phyloP scores from a whole-genome alignment of 2,113 vertebrate species.

The Gallinago jamesoni region DNA sequence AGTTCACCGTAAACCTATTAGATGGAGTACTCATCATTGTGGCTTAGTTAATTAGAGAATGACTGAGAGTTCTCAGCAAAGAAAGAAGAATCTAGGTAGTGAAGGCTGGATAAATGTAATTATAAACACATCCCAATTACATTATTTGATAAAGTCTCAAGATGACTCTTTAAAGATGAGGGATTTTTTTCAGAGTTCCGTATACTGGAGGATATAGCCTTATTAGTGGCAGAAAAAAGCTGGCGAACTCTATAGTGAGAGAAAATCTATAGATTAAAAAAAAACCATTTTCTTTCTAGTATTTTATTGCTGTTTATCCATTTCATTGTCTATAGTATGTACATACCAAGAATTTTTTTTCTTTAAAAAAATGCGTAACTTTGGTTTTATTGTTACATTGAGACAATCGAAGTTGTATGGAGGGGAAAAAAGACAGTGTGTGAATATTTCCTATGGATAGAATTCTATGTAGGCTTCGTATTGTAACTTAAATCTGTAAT shows the following conservation, averaged over 20 bases:
- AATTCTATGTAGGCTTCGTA: conserved; percentile 70
- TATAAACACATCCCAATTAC: neutral
- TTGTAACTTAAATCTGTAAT: conserved; percentile 77
- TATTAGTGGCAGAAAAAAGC: neutral
- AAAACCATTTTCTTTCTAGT: neutral
- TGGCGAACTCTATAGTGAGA: neutral
- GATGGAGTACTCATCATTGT: conserved; percentile 20
- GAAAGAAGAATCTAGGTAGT: neutral
- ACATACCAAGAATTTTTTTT: conserved; percentile 22
- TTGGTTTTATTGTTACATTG: conserved; percentile 34
- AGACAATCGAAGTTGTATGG: conserved; percentile 64
- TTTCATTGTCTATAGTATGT: conserved; percentile 16
- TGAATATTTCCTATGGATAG: conserved; percentile 78
- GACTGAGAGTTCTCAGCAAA: conserved; percentile 42
- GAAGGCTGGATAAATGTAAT: conserved; percentile 12
- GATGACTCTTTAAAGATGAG: conserved; percentile 28
- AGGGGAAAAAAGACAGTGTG: conserved; percentile 50
- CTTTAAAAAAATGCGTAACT: conserved; percentile 2
- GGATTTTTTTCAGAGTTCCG: neutral
- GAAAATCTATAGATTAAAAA: neutral
- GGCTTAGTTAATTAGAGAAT: conserved; percentile 54
- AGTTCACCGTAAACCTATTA: conserved; percentile 35
- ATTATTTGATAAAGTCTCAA: conserved; percentile 24
- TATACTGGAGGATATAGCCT: neutral
- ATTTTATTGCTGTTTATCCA: conserved; percentile 6